Evolutionary conservation across 1,140 invertebrate species (phyloP).

Genomic region (Drosophila melanogaster): DNA sequence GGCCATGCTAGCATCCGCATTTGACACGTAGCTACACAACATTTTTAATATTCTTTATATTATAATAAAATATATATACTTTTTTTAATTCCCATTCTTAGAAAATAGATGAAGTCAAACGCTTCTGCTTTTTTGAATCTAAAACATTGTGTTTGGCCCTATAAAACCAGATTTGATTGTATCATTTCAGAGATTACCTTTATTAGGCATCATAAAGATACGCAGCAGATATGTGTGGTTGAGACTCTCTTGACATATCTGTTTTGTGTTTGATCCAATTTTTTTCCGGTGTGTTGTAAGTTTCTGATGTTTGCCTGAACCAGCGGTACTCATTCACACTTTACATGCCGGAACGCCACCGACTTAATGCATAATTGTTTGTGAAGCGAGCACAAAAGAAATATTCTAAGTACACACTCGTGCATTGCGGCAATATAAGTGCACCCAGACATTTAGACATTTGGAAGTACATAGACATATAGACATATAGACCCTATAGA

Average conservation of each 20-base stretch:
- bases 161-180: neutral
- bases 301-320: slow-evolving; percentile 9
- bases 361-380: slow-evolving; percentile 77
- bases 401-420: slow-evolving; percentile 62
- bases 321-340: slow-evolving; percentile 57
- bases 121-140: too few species aligned
- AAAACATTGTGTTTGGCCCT: too few species aligned
- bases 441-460: slow-evolving; percentile 19
- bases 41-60: too few species aligned
- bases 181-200: neutral
- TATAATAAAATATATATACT: too few species aligned
- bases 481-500: slow-evolving; percentile 14
- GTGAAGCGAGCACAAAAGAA: slow-evolving; percentile 71
- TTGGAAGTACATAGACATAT: slow-evolving; percentile 13
- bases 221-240: neutral
- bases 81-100: too few species aligned
- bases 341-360: slow-evolving; percentile 66
- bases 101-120: too few species aligned
- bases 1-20: too few species aligned
- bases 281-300: slow-evolving; percentile 15
- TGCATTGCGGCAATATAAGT: slow-evolving; percentile 29
- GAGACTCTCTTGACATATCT: neutral
- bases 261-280: neutral
- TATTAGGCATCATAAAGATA: neutral
- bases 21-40: too few species aligned